phyloP scores from a whole-genome alignment of 2,888 invertebrate species.

The Volucella inanis region DNA sequence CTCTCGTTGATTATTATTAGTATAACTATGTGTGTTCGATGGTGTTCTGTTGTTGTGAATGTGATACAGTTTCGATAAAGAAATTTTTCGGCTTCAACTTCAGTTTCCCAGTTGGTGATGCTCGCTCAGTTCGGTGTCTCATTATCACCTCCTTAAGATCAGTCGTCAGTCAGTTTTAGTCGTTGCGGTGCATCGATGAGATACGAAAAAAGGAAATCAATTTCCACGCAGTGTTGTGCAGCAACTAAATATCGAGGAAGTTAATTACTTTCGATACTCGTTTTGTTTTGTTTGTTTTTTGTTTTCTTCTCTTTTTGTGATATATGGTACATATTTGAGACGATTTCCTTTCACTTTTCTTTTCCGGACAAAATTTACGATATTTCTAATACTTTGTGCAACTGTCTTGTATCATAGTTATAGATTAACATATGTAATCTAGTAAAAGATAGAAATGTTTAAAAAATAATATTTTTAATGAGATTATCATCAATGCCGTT shows the following conservation, averaged over 20 bases:
- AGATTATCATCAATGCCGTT: conserved; percentile 56
- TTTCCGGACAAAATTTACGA: conserved; percentile 40
- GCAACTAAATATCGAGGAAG: conserved; percentile 9
- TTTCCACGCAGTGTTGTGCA: conserved; percentile 45
- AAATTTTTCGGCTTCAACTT: conserved; percentile 42
- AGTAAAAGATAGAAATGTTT: neutral
- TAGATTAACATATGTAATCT: conserved; percentile 8
- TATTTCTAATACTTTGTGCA: conserved; percentile 38
- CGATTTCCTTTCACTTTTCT: conserved; percentile 59
- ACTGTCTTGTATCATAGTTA: neutral
- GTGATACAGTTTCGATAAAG: conserved; percentile 71
- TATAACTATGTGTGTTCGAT: conserved; percentile 21
- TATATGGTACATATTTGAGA: conserved; percentile 12
- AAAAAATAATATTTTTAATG: conserved; percentile 42
- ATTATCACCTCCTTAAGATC: conserved; percentile 75
- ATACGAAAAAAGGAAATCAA: conserved; percentile 65
- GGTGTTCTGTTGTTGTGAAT: conserved; percentile 48
- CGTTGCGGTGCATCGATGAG: conserved; percentile 70
- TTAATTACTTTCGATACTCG: conserved; percentile 60
- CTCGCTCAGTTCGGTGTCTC: conserved; percentile 66
- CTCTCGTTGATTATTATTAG: conserved; percentile 24
- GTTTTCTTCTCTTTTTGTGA: conserved; percentile 16
- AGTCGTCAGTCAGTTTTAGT: conserved; percentile 70
- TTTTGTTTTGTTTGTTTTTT: conserved; percentile 20
- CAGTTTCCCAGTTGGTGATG: conserved; percentile 59